Evolutionary conservation across 2,113 vertebrate genomes (phyloP), one percentile per base, ranked within the genome.

Genomic region (Polypterus bichir): DNA sequence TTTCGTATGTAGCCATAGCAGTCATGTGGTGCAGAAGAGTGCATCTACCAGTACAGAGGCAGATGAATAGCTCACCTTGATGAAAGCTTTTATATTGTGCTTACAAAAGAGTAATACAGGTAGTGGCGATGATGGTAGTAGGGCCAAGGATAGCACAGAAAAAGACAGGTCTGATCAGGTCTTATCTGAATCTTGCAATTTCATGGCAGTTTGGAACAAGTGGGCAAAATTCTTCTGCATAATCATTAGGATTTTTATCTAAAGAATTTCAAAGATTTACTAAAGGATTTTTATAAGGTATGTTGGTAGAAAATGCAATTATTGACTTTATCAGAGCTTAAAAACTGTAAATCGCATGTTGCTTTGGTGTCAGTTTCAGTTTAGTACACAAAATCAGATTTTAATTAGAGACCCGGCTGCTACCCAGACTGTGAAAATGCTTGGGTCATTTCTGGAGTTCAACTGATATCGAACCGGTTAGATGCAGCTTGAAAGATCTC

Each of bases 201-300:
- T 86, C 83, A 86, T 80, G 83, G 78, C 71, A 80, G 81, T 86
- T 86, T 83, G 81, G 79, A 82, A 63, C 80, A 82, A 86, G 83
- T 85, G 80, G 79, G 78, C 81, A 80, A 76, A 82, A 77, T 78
- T 76, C 61, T 57, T 75, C 71, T 65, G 69, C 78, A 74, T 73
- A 72, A 62, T 70, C 57, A 64, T 9, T 49, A 65, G 71, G 71
- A 75, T 74, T 77, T 69, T 77, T 78, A 76, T 77, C 74, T 64
- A n/a, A 67, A 74, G 69, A 59, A 66, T 79, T 78, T 78, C 70
- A 66, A 77, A 60, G 69, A 69, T 66, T 65, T 68, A 70, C 64
- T 58, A 48, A 47, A 57, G 68, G 68, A 47, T 64, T 64, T 54
- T 54, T 48, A 6, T n/a, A 48, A 54, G 59, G 55, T 59, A 71